Conservation (phyloP, 1,140 invertebrate species). For the Bombus ignitus region DNA sequence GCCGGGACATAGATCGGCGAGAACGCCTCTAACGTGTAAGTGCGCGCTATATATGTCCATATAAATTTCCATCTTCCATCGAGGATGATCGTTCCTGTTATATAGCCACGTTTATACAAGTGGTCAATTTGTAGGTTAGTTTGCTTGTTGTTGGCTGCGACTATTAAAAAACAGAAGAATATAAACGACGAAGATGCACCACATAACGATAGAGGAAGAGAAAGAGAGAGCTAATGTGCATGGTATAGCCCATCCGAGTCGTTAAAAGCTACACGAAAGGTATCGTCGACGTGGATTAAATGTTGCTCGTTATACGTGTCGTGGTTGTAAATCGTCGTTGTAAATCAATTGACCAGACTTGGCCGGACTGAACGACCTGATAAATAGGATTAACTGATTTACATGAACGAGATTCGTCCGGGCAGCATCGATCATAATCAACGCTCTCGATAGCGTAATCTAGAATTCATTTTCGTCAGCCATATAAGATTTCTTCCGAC, state of each 20-base stretch:
- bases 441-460: slow-evolving; percentile 25
- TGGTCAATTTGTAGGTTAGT: slow-evolving; percentile 33
- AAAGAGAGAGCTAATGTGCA: neutral
- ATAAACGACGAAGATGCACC: neutral
- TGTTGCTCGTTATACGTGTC: slow-evolving; percentile 62
- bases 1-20: slow-evolving; percentile 17
- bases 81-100: slow-evolving; percentile 4
- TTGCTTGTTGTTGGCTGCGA: no score
- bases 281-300: slow-evolving; percentile 62
- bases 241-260: slow-evolving; percentile 22
- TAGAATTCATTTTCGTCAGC: slow-evolving; percentile 21
- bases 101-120: neutral
- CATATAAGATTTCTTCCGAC: neutral
- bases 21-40: slow-evolving; percentile 41
- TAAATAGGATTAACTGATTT: slow-evolving; percentile 62
- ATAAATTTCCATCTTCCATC: slow-evolving; percentile 36
- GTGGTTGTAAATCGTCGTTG: slow-evolving; percentile 65
- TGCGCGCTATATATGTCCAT: slow-evolving; percentile 1
- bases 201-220: neutral
- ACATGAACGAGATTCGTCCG: slow-evolving; percentile 58
- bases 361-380: slow-evolving; percentile 17
- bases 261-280: slow-evolving; percentile 39
- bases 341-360: slow-evolving; percentile 62
- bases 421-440: slow-evolving; percentile 60
- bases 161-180: neutral